Percentiles rank a stretch among this genome's conserved stretches.
These are phyloP conservation scores for Drymonia ruficornis DNA, from an alignment of 2,888 invertebrate genomes.

Conservation along the genomic window DNA sequence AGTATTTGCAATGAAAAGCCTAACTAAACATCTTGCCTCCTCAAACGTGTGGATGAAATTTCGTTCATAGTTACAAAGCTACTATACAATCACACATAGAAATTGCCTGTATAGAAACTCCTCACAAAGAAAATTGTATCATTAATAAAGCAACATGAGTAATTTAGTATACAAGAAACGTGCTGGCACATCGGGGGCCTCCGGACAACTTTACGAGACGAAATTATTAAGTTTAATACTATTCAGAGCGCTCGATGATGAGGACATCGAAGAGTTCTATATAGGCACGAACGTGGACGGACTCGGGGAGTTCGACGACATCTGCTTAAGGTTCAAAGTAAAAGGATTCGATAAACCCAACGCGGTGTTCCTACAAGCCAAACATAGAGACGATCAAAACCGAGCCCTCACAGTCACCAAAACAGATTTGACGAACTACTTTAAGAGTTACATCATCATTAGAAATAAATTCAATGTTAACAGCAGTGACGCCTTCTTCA, in stretches of 20 bases:
- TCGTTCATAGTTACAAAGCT: too few species aligned
- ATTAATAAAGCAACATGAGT: too few species aligned
- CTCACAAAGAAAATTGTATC: too few species aligned
- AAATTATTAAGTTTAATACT: constrained; percentile 10
- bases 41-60: too few species aligned
- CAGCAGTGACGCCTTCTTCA: background rate
- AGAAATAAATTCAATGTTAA: background rate
- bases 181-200: constrained; percentile 8
- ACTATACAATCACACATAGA: too few species aligned
- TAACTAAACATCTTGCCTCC: too few species aligned
- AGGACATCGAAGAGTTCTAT: constrained; percentile 8
- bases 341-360: constrained; percentile 1
- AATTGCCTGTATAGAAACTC: too few species aligned
- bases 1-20: too few species aligned
- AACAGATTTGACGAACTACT: constrained; percentile 8
- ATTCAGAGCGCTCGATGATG: background rate
- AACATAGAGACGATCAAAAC: constrained; percentile 2
- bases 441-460: constrained; percentile 5
- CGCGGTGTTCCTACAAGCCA: constrained; percentile 8
- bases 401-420: background rate
- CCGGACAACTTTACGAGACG: constrained; percentile 3
- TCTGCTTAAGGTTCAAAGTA: constrained; percentile 10
- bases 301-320: constrained; percentile 11
- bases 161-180: background rate
- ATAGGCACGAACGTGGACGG: constrained; percentile 12